Conservation (phyloP, 2,113 vertebrate species). For the Oplegnathus fasciatus region DNA sequence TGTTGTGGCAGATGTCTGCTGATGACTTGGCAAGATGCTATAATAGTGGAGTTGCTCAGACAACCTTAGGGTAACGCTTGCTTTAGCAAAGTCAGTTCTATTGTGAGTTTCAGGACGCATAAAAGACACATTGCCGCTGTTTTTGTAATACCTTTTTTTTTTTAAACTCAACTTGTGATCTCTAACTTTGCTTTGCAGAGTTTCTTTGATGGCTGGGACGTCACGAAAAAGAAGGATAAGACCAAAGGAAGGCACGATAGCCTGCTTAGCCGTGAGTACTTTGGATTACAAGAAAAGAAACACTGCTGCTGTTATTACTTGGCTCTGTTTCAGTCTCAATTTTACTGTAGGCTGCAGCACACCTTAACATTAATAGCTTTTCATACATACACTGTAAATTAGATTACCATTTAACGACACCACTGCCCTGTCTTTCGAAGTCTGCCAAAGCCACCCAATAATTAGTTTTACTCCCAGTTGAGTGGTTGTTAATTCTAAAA, state of each 20-base stretch:
- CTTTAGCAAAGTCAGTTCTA: neutral
- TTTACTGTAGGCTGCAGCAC: conserved; percentile 1
- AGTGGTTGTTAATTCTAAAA: conserved; percentile 2
- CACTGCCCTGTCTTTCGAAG: neutral
- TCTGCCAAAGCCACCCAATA: conserved; percentile 16
- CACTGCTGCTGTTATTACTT: neutral
- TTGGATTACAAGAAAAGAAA: neutral
- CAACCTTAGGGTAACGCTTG: conserved; percentile 44
- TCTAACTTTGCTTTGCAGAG: conserved; percentile 84
- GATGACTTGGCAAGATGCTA: conserved; percentile 59
- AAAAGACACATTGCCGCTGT: neutral
- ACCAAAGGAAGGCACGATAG: conserved; percentile 88
- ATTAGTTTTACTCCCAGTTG: conserved; percentile 28
- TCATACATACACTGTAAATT: conserved; percentile 22
- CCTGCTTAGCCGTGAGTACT: conserved; percentile 81
- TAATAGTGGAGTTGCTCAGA: conserved; percentile 26
- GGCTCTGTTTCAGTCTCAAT: conserved; percentile 3
- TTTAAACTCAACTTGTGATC: neutral
- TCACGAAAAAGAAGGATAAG: conserved; percentile 96
- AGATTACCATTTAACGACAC: conserved; percentile 27
- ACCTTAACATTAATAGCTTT: conserved; percentile 23
- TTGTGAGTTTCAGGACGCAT: conserved; percentile 7
- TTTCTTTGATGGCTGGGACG: conserved; percentile 96
- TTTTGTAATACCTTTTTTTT: neutral
- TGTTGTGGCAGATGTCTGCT: conserved; percentile 59